Evolutionary conservation across 1,140 invertebrate species (phyloP).

Genomic region (Nasonia longicornis): DNA sequence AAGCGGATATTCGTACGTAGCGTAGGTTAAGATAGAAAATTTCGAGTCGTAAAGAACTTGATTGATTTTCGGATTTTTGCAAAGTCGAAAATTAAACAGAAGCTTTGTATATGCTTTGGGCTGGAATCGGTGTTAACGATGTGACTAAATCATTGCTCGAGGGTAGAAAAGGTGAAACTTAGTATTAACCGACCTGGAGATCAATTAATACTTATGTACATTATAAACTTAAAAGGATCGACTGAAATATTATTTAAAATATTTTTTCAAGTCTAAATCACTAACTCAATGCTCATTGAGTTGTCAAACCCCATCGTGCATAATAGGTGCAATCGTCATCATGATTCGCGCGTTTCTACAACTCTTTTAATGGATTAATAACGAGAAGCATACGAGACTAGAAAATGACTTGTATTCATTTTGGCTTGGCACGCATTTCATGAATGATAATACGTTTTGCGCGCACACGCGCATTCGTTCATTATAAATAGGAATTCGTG

Average conservation of each 20-base stretch:
- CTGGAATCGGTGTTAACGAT: slow-evolving; percentile 17
- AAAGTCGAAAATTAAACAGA: background rate
- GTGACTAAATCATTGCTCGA: background rate
- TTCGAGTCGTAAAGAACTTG: background rate
- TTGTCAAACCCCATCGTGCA: too few species aligned
- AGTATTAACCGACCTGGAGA: too few species aligned
- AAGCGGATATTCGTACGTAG: background rate
- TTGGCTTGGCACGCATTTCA: background rate
- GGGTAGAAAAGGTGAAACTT: too few species aligned
- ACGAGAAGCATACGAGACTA: background rate
- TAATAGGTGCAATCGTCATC: too few species aligned
- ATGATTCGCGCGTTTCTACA: too few species aligned
- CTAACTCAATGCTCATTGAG: too few species aligned
- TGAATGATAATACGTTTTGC: background rate
- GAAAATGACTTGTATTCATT: background rate
- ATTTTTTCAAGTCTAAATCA: too few species aligned
- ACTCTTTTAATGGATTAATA: background rate
- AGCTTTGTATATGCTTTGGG: background rate
- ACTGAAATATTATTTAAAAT: too few species aligned
- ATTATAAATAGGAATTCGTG: background rate
- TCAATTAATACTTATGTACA: too few species aligned
- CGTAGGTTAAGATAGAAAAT: background rate
- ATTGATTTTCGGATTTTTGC: background rate
- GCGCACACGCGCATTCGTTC: background rate
- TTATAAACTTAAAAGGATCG: too few species aligned